Base-by-base conservation (phyloP, 2,797 vertebrate genomes). In the Phoebastria nigripes region DNA sequence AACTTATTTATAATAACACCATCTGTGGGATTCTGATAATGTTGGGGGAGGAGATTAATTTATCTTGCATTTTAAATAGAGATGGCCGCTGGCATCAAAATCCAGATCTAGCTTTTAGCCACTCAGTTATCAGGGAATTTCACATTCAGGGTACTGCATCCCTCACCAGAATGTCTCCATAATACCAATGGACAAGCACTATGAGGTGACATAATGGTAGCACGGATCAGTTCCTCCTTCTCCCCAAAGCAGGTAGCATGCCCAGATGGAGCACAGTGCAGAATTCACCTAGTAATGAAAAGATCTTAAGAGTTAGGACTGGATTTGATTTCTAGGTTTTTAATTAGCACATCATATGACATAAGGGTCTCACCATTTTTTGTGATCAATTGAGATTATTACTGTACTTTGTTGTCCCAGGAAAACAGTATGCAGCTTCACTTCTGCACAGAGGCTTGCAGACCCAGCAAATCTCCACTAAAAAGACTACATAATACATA, bases 1-100 rank as follows among this genome's bases (percentile, higher is more conserved):
- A 95, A 97, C 79, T 96, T 95, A 97, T 88, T 96, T 96, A 88
- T 95, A 95, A 92, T 86, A 96, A 89, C 92, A 94, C 94, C 91
- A 94, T 95, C 96, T 97, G 95, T 0, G 1, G 89, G 89, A 63
- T 96, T 96, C 95, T 96, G 96, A 97, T 97, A 97, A 94, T 97
- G 90, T 92, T 95, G 76, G 82, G 90, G 90, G 87, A 84, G 91
- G 72, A 93, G 92, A 96, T 96, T 95, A 96, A 95, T 97, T 95
- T 96, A 95, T 96, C 96, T 96, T 95, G 93, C 96, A 97, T 96
- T 97, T 97, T 97, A 95, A 97, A 82, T 82, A 97, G 93, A 93
- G 73, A 89, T 96, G 93, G 93, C 95, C 84, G 2, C 66, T 93
- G 92, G 94, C 93, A 91, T 88, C 82, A 92, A 96, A 95, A 92